These are phyloP conservation scores for Centropus bengalensis DNA, from an alignment of 2,113 vertebrate species.

Conservation along the genomic window DNA sequence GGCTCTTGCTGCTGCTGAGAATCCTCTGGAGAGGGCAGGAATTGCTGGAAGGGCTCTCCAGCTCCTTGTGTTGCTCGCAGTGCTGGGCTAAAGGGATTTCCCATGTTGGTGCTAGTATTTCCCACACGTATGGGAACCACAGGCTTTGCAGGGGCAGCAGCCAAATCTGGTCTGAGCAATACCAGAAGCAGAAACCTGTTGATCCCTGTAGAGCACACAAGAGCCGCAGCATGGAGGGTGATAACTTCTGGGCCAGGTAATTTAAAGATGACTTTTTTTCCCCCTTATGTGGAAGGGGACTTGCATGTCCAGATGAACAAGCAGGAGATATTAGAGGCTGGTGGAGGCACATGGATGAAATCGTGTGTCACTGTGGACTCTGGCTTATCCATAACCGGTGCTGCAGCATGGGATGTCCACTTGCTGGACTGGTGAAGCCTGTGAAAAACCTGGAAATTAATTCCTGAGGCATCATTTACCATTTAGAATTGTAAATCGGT, in stretches of 20 bases:
- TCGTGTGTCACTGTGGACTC: background rate
- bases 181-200: background rate
- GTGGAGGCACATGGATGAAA: accelerated
- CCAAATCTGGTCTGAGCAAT: background rate
- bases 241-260: background rate
- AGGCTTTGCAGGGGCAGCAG: slow-evolving; percentile 1
- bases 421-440: background rate
- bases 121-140: background rate
- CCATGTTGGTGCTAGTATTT: accelerated
- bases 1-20: background rate
- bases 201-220: background rate
- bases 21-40: background rate
- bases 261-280: background rate
- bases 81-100: background rate
- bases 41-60: background rate
- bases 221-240: background rate
- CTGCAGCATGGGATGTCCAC: background rate
- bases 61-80: background rate
- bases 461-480: slow-evolving; percentile 9
- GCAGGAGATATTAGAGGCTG: background rate
- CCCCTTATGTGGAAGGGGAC: accelerated
- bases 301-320: background rate
- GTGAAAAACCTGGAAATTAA: slow-evolving; percentile 23
- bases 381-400: background rate
- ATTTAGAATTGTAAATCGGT: slow-evolving; percentile 20